Evolutionary conservation across 2,888 invertebrate species (phyloP).

Genomic region (Caenorhabditis becei): DNA sequence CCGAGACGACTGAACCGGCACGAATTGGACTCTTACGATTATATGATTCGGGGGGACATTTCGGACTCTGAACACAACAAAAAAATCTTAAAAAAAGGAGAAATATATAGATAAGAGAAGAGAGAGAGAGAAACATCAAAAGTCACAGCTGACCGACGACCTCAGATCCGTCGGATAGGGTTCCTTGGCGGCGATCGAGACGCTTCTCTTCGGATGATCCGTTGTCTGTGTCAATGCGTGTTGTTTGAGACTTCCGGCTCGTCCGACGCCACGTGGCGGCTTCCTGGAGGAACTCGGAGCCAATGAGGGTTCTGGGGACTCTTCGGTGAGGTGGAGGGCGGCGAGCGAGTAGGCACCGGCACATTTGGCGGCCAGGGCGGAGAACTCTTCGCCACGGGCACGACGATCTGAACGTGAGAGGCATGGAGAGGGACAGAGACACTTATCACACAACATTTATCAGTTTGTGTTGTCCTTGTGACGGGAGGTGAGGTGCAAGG

Average conservation of each 20-base stretch:
- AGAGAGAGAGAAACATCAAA: conserved; percentile 55
- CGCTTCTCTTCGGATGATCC: conserved; percentile 69
- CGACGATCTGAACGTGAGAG: conserved; percentile 57
- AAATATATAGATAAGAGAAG: conserved; percentile 6
- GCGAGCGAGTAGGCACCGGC: conserved; percentile 72
- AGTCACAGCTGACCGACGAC: conserved; percentile 72
- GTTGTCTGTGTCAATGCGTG: conserved; percentile 72
- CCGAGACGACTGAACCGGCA: conserved; percentile 7
- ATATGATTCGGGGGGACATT: too few species aligned
- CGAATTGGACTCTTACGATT: neutral
- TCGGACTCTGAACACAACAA: neutral
- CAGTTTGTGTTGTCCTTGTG: neutral
- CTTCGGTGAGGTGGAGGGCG: conserved; percentile 68
- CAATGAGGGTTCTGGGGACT: conserved; percentile 51
- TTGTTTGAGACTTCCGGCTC: conserved; percentile 65
- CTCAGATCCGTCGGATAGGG: conserved; percentile 67
- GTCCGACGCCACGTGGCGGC: conserved; percentile 53
- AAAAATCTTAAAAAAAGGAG: neutral
- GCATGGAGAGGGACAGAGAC: conserved; percentile 18
- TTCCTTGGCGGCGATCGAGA: conserved; percentile 50
- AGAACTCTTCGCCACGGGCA: conserved; percentile 68
- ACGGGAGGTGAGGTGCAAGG: neutral
- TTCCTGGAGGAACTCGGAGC: conserved; percentile 18
- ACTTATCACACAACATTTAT: conserved; percentile 5
- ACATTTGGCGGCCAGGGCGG: conserved; percentile 70